Base-by-base conservation (phyloP, 2,888 invertebrate genomes). In the Ariolimax columbianus region DNA sequence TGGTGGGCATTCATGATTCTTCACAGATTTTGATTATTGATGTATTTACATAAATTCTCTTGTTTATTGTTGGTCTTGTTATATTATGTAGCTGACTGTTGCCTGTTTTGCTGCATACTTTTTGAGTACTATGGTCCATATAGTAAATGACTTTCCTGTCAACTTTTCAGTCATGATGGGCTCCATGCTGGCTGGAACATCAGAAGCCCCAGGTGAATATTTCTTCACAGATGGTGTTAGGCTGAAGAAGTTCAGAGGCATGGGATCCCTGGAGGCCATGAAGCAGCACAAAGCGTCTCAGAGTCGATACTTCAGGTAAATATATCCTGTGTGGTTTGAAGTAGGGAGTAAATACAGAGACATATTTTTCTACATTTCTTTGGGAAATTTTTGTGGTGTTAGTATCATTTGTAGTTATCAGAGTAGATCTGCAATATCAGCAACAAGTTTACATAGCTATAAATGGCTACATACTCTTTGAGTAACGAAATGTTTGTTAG, bases 181-280 rank as follows among this genome's bases (percentile, higher is more conserved):
- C 0, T 99, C 99, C 0, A 95, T 99, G 89, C 95, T 99, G 87
- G 99, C 99, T 81, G 99, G 99, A 4, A 99, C 99, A 1, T 97
- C 98, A 0, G 99, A 99, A 95, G 98, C 99, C 36, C 99, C 99
- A 0, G 99, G 99, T 23, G 99, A 99, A 94, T 99, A 99, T 93
- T 99, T 98, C 95, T 99, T 98, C 94, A 97, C 98, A 77, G 98
- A 99, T 94, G 99, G 99, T 85, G 99, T 99, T 0, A 96, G 99
- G 80, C 95, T 99, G 84, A 99, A 99, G 95, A 99, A 99, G 94
- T 99, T 99, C 94, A 96, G 99, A 90, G 99, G 99, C 43, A 99
- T 99, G 99, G 99, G 93, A 7, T 94, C 98, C 83, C 95, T 99
- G 88, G 99, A 99, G 94, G 99, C 99, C 3, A 99, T 99, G 99